Base-by-base conservation (phyloP, 2,113 vertebrate species). In the Glareola pratincola region DNA sequence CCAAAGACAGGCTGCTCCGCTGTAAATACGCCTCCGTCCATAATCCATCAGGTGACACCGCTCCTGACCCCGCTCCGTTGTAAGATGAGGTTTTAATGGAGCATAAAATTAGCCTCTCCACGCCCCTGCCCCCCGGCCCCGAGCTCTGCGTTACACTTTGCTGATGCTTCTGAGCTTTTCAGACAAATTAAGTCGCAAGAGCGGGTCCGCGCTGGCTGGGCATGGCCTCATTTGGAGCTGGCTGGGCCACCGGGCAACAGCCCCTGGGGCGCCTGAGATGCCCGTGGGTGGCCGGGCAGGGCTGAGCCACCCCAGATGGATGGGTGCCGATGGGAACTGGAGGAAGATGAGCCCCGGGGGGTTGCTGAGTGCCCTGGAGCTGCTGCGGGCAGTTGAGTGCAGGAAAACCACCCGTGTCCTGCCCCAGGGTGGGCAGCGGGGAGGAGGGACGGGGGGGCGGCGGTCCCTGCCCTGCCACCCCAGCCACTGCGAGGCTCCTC, bases 61-160 rank as follows among this genome's bases (percentile, higher is more conserved):
- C 78, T 88, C 60, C 91, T 80, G 91, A 95, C 91, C 93, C 50
- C 29, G 3, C 74, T 92, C 67, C 4, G 0, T 71, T 69, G 64
- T 10, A 37, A 91, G 8, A 72, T 45, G 71, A 73, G 95, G 17
- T 73, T 79, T 94, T 92, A 96, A 94, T 90, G 94, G 91, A 97
- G 91, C 95, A 80, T 89, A 91, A 96, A 95, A 97, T 96, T 54
- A 95, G 95, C 87, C 81, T 77, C 81, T 76, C 67, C 60, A 36
- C 19, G 11, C 39, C 8, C 45, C 22, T 21, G 8, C 48, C 48
- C 26, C 26, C 26, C 74, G 47, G 63, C 54, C 54, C 27, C 10
- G 20, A 92, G 90, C 93, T 77, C 54, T 67, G 48, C 51, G 16
- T 88, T 78, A 79, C 1, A 9, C 63, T 88, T 83, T 53, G 75